A percentile compares a stretch with the other conserved stretches of the same genome.
Conservation (phyloP, 2,113 vertebrate species). For the Oreocharis arfaki region DNA sequence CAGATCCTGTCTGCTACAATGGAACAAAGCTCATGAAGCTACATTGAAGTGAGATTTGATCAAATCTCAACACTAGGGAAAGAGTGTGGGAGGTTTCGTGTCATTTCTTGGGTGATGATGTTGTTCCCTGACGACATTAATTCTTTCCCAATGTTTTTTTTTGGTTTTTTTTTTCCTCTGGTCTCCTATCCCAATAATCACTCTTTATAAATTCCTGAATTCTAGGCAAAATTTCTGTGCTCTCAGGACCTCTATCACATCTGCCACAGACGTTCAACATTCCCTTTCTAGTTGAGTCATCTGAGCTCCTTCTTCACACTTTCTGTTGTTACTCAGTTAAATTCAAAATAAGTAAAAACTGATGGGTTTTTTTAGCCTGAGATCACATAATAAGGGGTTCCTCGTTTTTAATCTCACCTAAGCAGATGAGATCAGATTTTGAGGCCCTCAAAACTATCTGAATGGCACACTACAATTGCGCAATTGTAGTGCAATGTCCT, state of each 20-base stretch:
- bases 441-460: not conserved
- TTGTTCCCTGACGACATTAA: not conserved
- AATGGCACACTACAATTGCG: not conserved
- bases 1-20: not conserved
- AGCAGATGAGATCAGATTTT: not conserved
- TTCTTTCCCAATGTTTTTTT: not conserved
- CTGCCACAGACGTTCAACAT: not conserved
- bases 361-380: accelerated
- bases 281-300: not conserved
- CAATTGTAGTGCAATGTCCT: not conserved
- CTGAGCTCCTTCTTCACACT: not conserved
- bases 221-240: not conserved
- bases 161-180: not conserved
- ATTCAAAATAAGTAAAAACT: not conserved
- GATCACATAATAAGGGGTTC: not conserved
- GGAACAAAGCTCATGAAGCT: not conserved
- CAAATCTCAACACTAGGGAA: accelerated
- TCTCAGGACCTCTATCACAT: not conserved
- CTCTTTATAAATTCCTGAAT: not conserved
- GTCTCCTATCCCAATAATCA: not conserved
- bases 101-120: not conserved
- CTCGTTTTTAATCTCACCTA: not conserved
- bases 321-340: not conserved
- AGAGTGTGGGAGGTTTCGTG: accelerated
- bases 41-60: not conserved